Percentiles rank a stretch among this genome's conserved stretches.
These are phyloP conservation scores for Hyperoplus immaculatus DNA, from an alignment of 2,797 vertebrate genomes.

Conservation along the genomic window DNA sequence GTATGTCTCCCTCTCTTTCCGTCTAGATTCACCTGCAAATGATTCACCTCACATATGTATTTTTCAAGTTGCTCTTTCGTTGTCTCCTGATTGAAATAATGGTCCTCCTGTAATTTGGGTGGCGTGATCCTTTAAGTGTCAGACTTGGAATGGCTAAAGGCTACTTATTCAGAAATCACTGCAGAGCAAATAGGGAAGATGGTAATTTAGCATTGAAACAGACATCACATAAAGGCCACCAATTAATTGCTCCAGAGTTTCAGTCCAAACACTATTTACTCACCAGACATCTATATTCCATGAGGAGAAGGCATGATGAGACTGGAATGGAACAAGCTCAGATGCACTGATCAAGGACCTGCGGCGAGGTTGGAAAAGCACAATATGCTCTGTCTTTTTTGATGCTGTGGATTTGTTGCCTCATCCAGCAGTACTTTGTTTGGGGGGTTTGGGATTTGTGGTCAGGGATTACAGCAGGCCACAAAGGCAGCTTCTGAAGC, in stretches of 20 bases:
- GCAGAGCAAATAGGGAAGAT: conserved; percentile 1
- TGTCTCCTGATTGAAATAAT: background rate
- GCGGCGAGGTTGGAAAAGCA: conserved; percentile 44
- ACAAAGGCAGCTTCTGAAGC: conserved; percentile 75
- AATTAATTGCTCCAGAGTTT: conserved; percentile 15
- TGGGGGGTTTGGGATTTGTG: conserved; percentile 71
- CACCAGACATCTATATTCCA: conserved; percentile 29
- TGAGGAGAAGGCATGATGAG: conserved; percentile 45
- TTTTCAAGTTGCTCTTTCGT: background rate
- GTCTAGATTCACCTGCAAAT: background rate
- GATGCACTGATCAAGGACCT: conserved; percentile 48
- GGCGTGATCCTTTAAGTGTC: background rate
- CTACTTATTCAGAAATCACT: conserved; percentile 11
- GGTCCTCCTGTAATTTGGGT: background rate
- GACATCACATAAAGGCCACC: conserved; percentile 12
- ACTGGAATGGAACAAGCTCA: conserved; percentile 56
- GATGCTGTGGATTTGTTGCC: conserved; percentile 76
- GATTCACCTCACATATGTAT: background rate
- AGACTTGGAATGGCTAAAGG: background rate
- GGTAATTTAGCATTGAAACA: background rate
- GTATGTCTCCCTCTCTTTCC: background rate
- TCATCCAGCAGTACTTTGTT: conserved; percentile 74
- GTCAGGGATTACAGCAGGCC: conserved; percentile 70
- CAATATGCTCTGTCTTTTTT: conserved; percentile 65
- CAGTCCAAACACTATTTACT: conserved; percentile 25